Evolutionary conservation across 1,140 invertebrate genomes (phyloP), one percentile per base, ranked within the genome.

Genomic region (Orchesella cincta): DNA sequence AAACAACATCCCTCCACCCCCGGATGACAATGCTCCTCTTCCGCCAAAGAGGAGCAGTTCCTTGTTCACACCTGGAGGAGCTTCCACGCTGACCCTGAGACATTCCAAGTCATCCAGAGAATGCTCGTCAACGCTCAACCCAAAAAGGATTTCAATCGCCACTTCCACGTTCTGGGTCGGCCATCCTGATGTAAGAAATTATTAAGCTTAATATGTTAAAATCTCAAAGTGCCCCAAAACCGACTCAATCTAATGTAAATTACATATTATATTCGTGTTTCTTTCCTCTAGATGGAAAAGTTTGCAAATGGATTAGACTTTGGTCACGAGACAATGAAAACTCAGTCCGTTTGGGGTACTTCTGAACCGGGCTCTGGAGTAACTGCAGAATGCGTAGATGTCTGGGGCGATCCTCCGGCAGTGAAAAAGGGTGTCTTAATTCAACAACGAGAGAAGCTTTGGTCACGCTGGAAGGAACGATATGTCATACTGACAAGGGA

Each of bases 401-500:
- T 81, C 74, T 82, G 81, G 81, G 81, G 81, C 1, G 81, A 82
- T 72, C 78, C 79, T 14, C 81, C 81, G 2, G 81, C 81, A 64
- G 78, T 82, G 26, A 82, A 82, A 73, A 80, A 80, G 54, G 90
- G 90, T 33, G 85, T 91, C 26, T 84, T 91, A 39, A 90, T 90
- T 87, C 90, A 91, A 84, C 90, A 91, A 82, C 84, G 90, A 75
- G 90, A 91, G 83, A 87, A 89, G 79, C 86, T 91, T 35, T 90
- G 90, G 83, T 90, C 89, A 31, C 84, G 90, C 74, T 91, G 90
- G 90, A 92, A 92, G 83, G 90, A 92, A 28, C 85, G 90, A 76
- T 91, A 90, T 82, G 91, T 91, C 85, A 89, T 91, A 67, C 85
- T 91, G 20, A 91, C 91, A 26, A 86, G 88, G 74, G 91, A 91